phyloP scores from a whole-genome alignment of 2,888 invertebrate species.

The Apoda limacodes region DNA sequence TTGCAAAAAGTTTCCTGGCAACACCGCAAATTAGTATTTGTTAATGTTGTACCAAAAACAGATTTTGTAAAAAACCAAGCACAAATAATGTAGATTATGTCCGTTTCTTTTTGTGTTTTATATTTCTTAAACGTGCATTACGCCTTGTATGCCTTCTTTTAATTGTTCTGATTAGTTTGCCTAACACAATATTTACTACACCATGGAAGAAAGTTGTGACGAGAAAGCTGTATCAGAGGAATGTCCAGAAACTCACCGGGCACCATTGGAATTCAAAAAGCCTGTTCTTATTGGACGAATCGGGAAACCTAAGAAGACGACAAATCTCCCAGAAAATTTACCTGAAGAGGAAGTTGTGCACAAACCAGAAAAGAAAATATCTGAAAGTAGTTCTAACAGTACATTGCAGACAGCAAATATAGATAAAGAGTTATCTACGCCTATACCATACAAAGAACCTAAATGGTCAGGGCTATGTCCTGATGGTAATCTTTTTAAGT shows the following conservation, averaged over 20 bases:
- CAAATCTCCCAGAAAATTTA: conserved; percentile 25
- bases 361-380: conserved; percentile 12
- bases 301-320: conserved; percentile 60
- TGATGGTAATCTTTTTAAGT: conserved; percentile 29
- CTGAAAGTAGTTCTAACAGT: conserved; percentile 26
- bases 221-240: conserved; percentile 20
- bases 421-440: conserved; percentile 42
- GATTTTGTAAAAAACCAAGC: too few relatives aligned
- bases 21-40: too few relatives aligned
- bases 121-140: too few relatives aligned
- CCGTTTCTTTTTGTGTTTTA: too few relatives aligned
- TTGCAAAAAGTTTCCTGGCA: too few relatives aligned
- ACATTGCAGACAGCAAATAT: conserved; percentile 36
- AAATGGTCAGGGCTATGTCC: conserved; percentile 81
- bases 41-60: too few relatives aligned
- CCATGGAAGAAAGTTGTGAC: too few relatives aligned
- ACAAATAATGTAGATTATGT: too few relatives aligned
- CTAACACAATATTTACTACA: too few relatives aligned
- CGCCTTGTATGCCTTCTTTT: too few relatives aligned
- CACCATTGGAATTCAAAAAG: conserved; percentile 59
- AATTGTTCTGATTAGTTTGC: too few relatives aligned
- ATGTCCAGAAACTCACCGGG: conserved; percentile 20
- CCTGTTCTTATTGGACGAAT: conserved; percentile 64
- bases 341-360: conserved; percentile 21
- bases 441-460: conserved; percentile 81